A percentile compares a stretch with the other conserved stretches of the same genome.
Evolutionary conservation across 2,797 vertebrate genomes (phyloP).

Genomic region (Xenentodon cancila): DNA sequence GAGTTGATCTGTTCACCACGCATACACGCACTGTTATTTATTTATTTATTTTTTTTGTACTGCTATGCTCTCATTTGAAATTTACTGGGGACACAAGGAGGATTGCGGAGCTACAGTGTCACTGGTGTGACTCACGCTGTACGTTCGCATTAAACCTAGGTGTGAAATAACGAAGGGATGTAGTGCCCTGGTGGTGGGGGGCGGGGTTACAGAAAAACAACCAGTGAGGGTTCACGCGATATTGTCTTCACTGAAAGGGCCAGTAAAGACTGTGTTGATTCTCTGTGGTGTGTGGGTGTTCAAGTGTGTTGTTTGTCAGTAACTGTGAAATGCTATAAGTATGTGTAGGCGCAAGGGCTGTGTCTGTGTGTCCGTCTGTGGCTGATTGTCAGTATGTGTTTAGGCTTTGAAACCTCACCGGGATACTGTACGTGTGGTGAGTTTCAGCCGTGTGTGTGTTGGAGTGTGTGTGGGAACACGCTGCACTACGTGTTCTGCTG

Average conservation of each 20-base stretch:
- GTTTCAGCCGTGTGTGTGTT: constrained; percentile 25
- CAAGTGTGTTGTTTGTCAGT: constrained; percentile 70
- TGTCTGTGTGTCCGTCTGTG: constrained; percentile 43
- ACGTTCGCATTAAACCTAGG: constrained; percentile 59
- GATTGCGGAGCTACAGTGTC: not conserved
- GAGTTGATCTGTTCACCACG: constrained; percentile 22
- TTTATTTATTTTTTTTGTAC: not conserved
- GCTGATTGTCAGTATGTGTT: constrained; percentile 48
- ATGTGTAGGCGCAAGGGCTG: constrained; percentile 60
- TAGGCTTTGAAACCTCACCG: constrained; percentile 36
- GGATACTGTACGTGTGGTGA: constrained; percentile 21
- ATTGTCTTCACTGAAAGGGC: constrained; percentile 34
- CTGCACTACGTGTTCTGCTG: constrained; percentile 57
- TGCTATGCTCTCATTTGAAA: constrained; percentile 25
- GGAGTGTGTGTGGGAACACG: constrained; percentile 19
- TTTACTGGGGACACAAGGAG: not conserved
- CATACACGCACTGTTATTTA: constrained; percentile 17
- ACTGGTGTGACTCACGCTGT: constrained; percentile 28
- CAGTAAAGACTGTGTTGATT: constrained; percentile 44
- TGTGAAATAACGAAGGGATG: constrained; percentile 42
- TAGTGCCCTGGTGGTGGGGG: constrained; percentile 1
- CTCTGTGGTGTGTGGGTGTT: constrained; percentile 56
- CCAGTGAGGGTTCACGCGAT: constrained; percentile 10
- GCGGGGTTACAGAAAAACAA: constrained; percentile 41
- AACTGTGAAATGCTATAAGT: constrained; percentile 58